Evolutionary conservation across 2,888 invertebrate genomes (phyloP), one percentile per base, ranked within the genome.

Genomic region (Holacanthella duospinosa): DNA sequence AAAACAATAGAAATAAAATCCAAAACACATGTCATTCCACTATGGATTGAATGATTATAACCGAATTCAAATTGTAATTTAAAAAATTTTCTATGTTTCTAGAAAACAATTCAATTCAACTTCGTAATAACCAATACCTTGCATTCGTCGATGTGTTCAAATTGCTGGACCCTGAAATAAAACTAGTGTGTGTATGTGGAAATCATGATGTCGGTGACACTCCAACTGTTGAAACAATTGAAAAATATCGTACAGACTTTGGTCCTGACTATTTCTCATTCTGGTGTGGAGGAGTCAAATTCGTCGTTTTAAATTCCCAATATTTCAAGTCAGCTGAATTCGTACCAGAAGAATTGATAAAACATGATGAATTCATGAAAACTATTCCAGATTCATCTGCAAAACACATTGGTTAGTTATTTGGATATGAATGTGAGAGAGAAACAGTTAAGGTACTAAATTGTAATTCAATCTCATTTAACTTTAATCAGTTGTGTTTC

Each of bases 151-250:
- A 59, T 43, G 55, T 68, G 71, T 76, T 79, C 61, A 67, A 73
- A 16, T 74, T 76, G 29, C 66, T 81, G 16, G 74, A 79, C 66
- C 73, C 76, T 2, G 74, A 75, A 1, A 79, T 81, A 56, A 78
- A 79, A 36, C 69, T 80, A 59, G 75, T 82, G 43, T 80, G 79
- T 69, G 77, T 80, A 12, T 80, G 80, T 72, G 81, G 81, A 2
- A 82, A 81, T 72, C 81, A 82, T 71, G 81, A 81, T 70, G 74
- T 81, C 29, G 80, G 80, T 9, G 76, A 81, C 69, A 71, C 68
- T 2, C 81, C 81, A 4, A 79, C 79, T 1, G 62, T 62, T 16
- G 69, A 75, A 53, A 73, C 77, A 4, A 72, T 81, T 9, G 66
- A 74, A 29, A 61, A 68, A 6, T 75, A 75, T 61, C 62, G 72